Conservation (phyloP, 64 coral and sea anemone genomes). For the Dendronephthya gigantea region DNA sequence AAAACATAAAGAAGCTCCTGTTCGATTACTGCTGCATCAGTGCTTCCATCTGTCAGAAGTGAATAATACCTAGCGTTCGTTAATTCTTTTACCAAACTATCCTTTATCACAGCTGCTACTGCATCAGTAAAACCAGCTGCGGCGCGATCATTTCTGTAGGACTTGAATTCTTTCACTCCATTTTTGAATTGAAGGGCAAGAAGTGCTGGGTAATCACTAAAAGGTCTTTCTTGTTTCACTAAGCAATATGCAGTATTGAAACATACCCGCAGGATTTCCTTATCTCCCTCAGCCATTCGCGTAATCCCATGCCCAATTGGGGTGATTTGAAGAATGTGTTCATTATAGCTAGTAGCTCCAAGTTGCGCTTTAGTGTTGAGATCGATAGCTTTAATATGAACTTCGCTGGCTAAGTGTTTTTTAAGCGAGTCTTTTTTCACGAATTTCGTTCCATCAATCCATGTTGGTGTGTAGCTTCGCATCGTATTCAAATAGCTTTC, state of each 20-base stretch:
- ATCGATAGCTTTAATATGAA: neutral
- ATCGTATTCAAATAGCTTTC: neutral
- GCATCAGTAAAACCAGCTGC: neutral
- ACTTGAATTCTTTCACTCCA: neutral
- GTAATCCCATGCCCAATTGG: neutral
- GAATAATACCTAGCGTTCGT: neutral
- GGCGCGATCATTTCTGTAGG: neutral
- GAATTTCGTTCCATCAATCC: neutral
- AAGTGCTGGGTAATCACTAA: neutral
- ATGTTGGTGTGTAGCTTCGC: neutral
- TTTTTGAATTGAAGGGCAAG: neutral
- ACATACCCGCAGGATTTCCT: neutral
- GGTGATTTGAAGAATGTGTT: neutral
- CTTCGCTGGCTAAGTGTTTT: neutral
- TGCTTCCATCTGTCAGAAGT: neutral
- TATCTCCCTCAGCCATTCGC: neutral
- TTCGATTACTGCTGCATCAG: neutral
- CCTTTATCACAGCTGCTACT: neutral
- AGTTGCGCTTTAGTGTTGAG: neutral
- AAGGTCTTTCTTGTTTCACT: neutral
- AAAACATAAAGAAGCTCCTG: neutral
- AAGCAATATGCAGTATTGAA: neutral
- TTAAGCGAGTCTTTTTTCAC: neutral
- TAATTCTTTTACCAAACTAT: neutral
- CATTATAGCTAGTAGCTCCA: neutral